Base-by-base conservation (phyloP, 1,140 invertebrate genomes). In the Eueides isabella region DNA sequence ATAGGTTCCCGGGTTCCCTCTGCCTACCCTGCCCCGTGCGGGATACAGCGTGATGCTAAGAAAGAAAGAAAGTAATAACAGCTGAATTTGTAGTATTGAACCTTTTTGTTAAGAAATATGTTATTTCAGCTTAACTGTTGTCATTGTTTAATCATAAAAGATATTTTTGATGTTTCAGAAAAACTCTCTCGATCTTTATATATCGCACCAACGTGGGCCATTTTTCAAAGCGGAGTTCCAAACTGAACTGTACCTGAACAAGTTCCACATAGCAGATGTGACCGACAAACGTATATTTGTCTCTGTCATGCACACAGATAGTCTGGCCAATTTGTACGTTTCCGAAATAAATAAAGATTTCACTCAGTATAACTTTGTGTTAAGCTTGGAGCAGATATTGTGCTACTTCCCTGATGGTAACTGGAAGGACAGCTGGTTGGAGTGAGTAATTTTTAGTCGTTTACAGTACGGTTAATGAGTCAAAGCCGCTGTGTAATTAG, bases 241-340 rank as follows among this genome's bases (percentile, higher is more conserved):
- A 67, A 95, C 95, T 0, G 94, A 95, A 74, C 82, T 96, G 5
- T 92, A 95, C 19, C 92, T 95, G 14, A 94, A 93, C 82, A 96
- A 97, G 76, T 98, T 96, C 87, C 97, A 97, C 84, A 95, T 98
- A 30, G 97, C 96, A 3, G 98, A 98, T 86, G 96, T 98, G 0
- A 96, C 96, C 9, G 95, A 96, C 76, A 96, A 95, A 76, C 95
- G 97, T 91, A 94, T 97, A 65, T 96, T 98, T 83, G 95, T 98
- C 61, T 97, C 97, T 79, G 96, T 97, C n/a, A 96, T 96, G 85
- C 97, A 98, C 87, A 95, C 96, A 3, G 94, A 96, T 61, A 95
- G 94, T 6, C 83, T 95, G 5, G 95, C 97, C 5, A 96, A 98
- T 92, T 93, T 99, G 41, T 98, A 98, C 76, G 95, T 96, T 6